These are phyloP conservation scores for Hedychridium roseum DNA, from an alignment of 2,888 invertebrate genomes.

Conservation along the genomic window DNA sequence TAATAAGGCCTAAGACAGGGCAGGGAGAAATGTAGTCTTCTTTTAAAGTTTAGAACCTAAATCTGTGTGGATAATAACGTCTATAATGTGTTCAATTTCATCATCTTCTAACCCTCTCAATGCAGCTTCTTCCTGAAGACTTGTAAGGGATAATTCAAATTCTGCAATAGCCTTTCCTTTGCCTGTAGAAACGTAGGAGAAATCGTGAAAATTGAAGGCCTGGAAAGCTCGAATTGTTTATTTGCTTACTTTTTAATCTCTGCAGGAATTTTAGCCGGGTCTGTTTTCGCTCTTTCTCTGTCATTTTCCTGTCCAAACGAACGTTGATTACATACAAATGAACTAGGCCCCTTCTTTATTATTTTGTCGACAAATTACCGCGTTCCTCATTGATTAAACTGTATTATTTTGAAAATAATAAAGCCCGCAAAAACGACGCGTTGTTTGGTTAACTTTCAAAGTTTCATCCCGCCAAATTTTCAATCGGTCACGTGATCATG, in stretches of 20 bases:
- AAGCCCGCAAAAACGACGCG: too few relatives aligned
- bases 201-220: neutral
- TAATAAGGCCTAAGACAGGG: neutral
- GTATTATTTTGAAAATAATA: too few relatives aligned
- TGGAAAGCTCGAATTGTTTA: neutral
- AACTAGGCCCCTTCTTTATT: too few relatives aligned
- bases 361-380: too few relatives aligned
- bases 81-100: slow-evolving; percentile 33
- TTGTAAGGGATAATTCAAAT: slow-evolving; percentile 26
- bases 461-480: too few relatives aligned
- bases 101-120: slow-evolving; percentile 40
- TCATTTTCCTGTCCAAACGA: too few relatives aligned
- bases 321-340: too few relatives aligned
- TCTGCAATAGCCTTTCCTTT: slow-evolving; percentile 26
- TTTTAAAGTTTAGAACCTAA: slow-evolving; percentile 28
- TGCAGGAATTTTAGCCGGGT: slow-evolving; percentile 20
- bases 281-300: slow-evolving; percentile 10
- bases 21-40: neutral
- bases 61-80: slow-evolving; percentile 35
- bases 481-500: too few relatives aligned
- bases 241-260: slow-evolving; percentile 24
- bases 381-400: too few relatives aligned
- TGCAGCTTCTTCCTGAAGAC: slow-evolving; percentile 37
- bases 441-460: too few relatives aligned
- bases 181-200: slow-evolving; percentile 15